phyloP scores from a whole-genome alignment of 2,113 vertebrate genomes.

The Emberiza fucata region DNA sequence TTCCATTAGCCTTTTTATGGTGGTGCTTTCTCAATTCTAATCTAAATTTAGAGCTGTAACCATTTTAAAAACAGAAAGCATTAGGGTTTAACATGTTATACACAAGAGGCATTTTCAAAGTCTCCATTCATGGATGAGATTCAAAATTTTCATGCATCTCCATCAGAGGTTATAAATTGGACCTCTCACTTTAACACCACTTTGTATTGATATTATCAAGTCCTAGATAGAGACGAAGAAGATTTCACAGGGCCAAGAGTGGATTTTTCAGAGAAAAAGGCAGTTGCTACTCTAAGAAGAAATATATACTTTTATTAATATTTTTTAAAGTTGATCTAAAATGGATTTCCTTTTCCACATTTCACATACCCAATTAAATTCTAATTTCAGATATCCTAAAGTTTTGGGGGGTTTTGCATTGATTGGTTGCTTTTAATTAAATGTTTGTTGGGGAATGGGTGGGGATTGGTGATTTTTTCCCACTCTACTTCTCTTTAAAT shows the following conservation, averaged over 20 bases:
- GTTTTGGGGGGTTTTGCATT: not conserved
- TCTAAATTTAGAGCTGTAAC: not conserved
- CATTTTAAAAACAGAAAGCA: not conserved
- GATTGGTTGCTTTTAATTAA: too few relatives aligned
- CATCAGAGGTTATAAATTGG: not conserved
- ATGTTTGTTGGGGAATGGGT: too few relatives aligned
- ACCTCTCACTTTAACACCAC: not conserved
- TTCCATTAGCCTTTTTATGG: not conserved
- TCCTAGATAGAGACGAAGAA: not conserved
- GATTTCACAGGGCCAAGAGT: not conserved
- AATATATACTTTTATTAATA: not conserved
- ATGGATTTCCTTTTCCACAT: not conserved
- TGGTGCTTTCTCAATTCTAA: not conserved
- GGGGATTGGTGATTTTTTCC: too few relatives aligned
- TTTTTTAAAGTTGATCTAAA: not conserved
- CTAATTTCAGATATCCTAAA: not conserved
- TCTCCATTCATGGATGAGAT: not conserved
- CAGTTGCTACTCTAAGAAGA: not conserved
- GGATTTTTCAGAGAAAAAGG: not conserved
- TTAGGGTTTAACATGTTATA: not conserved
- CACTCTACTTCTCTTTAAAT: not conserved
- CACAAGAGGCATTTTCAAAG: not conserved
- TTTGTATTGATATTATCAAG: not conserved
- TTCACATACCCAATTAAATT: not conserved
- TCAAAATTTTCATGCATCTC: not conserved